phyloP scores from a whole-genome alignment of 2,888 invertebrate species.

The Papilio gigon region DNA sequence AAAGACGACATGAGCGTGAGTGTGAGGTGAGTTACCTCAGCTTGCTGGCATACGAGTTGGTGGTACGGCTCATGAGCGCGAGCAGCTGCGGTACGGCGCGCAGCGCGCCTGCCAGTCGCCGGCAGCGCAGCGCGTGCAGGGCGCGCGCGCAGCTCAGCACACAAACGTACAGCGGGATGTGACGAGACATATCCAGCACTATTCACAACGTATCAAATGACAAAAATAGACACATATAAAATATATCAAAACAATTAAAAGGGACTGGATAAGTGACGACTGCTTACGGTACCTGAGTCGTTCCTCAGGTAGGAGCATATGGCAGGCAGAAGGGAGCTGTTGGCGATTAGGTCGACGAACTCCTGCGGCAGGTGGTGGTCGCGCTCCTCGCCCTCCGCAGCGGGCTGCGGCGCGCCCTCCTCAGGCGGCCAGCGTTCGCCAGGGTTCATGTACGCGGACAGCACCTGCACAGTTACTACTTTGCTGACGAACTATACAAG shows the following conservation, averaged over 20 bases:
- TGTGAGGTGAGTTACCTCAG: constrained; percentile 81
- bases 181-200: constrained; percentile 98
- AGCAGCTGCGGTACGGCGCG: constrained; percentile 88
- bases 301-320: constrained; percentile 95
- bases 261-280: neutral
- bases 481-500: neutral
- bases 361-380: constrained; percentile 83
- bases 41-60: constrained; percentile 94
- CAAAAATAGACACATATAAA: neutral
- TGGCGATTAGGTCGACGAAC: constrained; percentile 89
- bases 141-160: constrained; percentile 92
- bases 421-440: constrained; percentile 81
- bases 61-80: constrained; percentile 93
- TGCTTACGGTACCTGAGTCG: constrained; percentile 86
- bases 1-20: neutral
- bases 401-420: constrained; percentile 70
- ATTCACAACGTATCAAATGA: constrained; percentile 15
- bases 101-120: constrained; percentile 81
- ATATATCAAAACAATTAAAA: neutral
- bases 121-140: constrained; percentile 86
- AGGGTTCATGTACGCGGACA: constrained; percentile 94
- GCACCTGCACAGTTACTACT: constrained; percentile 78
- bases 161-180: constrained; percentile 95
- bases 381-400: constrained; percentile 61
- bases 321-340: constrained; percentile 93